phyloP scores from a whole-genome alignment of 2,888 invertebrate species.

The Lasioglossum vierecki region DNA sequence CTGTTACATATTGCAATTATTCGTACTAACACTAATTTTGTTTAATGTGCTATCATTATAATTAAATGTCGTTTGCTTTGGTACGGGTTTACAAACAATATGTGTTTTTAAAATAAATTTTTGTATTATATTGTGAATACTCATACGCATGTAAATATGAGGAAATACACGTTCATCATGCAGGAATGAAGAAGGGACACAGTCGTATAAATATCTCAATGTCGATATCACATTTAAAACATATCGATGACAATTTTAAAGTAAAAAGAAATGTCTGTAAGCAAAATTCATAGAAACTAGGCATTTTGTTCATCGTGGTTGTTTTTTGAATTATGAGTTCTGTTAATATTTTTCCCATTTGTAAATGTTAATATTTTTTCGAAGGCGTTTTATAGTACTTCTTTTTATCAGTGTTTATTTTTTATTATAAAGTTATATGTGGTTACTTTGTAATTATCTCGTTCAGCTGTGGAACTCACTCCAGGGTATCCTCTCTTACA shows the following conservation, averaged over 20 bases:
- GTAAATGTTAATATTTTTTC: not conserved
- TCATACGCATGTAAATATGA: conserved; percentile 38
- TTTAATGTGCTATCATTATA: conserved; percentile 25
- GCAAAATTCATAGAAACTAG: not conserved
- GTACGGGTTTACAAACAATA: conserved; percentile 26
- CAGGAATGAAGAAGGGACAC: not conserved
- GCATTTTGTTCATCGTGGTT: not conserved
- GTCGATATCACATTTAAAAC: not conserved
- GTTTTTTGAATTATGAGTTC: not conserved
- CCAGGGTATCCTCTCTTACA: conserved; percentile 86
- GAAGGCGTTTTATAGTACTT: not conserved
- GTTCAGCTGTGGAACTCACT: conserved; percentile 84
- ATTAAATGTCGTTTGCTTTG: conserved; percentile 32
- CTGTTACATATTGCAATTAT: conserved; percentile 52
- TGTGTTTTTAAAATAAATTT: conserved; percentile 18
- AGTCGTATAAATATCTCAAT: not conserved
- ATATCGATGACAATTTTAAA: not conserved
- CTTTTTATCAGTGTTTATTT: not conserved
- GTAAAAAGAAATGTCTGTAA: not conserved
- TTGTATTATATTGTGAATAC: conserved; percentile 25
- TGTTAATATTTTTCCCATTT: not conserved
- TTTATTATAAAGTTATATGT: conserved; percentile 45
- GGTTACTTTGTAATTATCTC: conserved; percentile 68
- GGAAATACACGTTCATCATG: not conserved
- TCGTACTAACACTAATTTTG: conserved; percentile 49